phyloP scores from a whole-genome alignment of 1,140 invertebrate genomes.

The Batillaria attramentaria region DNA sequence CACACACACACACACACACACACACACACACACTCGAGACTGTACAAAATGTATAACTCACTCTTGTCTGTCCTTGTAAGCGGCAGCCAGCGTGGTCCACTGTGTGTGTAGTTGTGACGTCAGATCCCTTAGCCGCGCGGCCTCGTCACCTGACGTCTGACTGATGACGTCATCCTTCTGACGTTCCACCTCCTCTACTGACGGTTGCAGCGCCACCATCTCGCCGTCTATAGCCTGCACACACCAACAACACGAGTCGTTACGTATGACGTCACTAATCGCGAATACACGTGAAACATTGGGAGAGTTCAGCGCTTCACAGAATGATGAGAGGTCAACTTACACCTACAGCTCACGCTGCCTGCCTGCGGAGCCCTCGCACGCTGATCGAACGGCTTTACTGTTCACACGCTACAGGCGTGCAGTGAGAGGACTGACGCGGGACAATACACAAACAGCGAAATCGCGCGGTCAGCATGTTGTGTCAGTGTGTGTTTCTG shows the following conservation, averaged over 20 bases:
- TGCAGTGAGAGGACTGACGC: too few species aligned
- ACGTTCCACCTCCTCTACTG: not conserved
- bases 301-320: too few species aligned
- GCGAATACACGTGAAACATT: too few species aligned
- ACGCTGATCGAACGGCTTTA: too few species aligned
- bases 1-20: conserved; percentile 13
- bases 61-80: conserved; percentile 6
- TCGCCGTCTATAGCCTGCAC: not conserved
- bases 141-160: not conserved
- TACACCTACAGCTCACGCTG: too few species aligned
- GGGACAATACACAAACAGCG: too few species aligned
- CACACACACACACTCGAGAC: not conserved
- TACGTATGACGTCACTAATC: too few species aligned
- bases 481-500: too few species aligned
- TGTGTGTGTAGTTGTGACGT: conserved; percentile 16
- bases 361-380: too few species aligned
- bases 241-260: not conserved
- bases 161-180: not conserved
- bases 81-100: conserved; percentile 16
- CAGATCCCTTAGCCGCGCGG: not conserved
- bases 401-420: too few species aligned
- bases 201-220: conserved; percentile 15
- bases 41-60: not conserved
- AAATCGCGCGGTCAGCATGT: too few species aligned
- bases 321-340: too few species aligned